phyloP scores from a whole-genome alignment of 2,888 invertebrate species.

The Acleris literana region DNA sequence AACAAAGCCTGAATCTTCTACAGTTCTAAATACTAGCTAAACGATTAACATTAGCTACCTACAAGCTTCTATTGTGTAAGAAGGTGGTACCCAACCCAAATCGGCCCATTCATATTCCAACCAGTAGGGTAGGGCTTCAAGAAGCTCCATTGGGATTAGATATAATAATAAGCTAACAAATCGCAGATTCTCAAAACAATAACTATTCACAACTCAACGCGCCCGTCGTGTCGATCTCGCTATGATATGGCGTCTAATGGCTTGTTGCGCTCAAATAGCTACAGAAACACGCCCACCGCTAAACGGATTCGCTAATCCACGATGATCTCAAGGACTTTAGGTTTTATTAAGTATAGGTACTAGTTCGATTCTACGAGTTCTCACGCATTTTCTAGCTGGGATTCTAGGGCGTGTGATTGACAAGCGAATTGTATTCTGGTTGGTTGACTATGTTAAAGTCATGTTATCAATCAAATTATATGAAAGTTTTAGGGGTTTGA shows the following conservation, averaged over 20 bases:
- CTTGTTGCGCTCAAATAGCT: constrained; percentile 5
- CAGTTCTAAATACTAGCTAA: no score
- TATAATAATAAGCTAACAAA: constrained; percentile 8
- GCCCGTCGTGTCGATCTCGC: constrained; percentile 10
- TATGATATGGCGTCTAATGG: constrained; percentile 8
- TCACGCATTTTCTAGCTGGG: not conserved
- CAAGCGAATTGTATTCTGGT: no score
- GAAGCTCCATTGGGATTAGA: not conserved
- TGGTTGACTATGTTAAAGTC: no score
- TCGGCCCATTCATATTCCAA: not conserved
- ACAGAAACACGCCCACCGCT: constrained; percentile 14
- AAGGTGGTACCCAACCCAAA: no score
- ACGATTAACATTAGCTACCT: no score
- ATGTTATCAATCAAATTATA: no score
- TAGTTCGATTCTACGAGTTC: constrained; percentile 1
- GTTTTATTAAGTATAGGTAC: constrained; percentile 2
- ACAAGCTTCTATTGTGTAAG: no score
- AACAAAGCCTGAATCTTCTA: no score
- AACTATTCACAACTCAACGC: constrained; percentile 11
- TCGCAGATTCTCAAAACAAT: constrained; percentile 16
- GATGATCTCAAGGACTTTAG: constrained; percentile 11
- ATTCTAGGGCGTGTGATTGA: no score
- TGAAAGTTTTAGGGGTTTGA: no score
- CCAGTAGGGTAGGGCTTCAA: not conserved
- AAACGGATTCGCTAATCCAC: constrained; percentile 14